Percentiles rank a stretch among this genome's conserved stretches.
phyloP scores from a whole-genome alignment of 2,888 invertebrate species.

The Diabrotica balteata region DNA sequence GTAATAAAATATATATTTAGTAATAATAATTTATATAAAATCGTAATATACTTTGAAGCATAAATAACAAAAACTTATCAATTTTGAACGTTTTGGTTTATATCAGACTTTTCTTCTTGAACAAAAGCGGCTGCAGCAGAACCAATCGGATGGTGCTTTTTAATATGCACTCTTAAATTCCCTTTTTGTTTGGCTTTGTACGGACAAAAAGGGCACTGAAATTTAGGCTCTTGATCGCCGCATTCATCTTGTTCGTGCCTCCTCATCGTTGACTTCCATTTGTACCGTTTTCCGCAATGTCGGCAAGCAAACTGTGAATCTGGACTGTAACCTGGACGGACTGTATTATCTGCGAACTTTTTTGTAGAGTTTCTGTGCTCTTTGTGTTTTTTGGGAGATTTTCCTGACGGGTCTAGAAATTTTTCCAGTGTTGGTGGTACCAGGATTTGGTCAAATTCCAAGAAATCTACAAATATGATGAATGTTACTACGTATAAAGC shows the following conservation, averaged over 20 bases:
- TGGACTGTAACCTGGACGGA: constrained; percentile 60
- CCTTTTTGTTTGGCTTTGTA: constrained; percentile 83
- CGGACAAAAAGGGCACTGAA: constrained; percentile 71
- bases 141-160: constrained; percentile 70
- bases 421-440: constrained; percentile 46
- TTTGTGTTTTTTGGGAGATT: constrained; percentile 42
- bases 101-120: constrained; percentile 33
- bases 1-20: constrained; percentile 12
- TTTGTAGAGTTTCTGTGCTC: constrained; percentile 62
- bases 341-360: constrained; percentile 45
- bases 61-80: constrained; percentile 23
- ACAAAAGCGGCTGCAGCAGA: constrained; percentile 2
- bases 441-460: constrained; percentile 46
- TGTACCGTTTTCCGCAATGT: constrained; percentile 85
- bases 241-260: constrained; percentile 80
- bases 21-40: constrained; percentile 29
- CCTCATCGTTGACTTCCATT: constrained; percentile 82
- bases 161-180: constrained; percentile 81
- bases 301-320: constrained; percentile 76
- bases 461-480: constrained; percentile 40
- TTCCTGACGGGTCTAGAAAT: constrained; percentile 43
- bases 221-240: constrained; percentile 79
- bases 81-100: constrained; percentile 36
- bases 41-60: constrained; percentile 15
- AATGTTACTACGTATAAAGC: neutral